Conservation (phyloP, 2,797 vertebrate species). For the Coranthus polyacanthus region DNA sequence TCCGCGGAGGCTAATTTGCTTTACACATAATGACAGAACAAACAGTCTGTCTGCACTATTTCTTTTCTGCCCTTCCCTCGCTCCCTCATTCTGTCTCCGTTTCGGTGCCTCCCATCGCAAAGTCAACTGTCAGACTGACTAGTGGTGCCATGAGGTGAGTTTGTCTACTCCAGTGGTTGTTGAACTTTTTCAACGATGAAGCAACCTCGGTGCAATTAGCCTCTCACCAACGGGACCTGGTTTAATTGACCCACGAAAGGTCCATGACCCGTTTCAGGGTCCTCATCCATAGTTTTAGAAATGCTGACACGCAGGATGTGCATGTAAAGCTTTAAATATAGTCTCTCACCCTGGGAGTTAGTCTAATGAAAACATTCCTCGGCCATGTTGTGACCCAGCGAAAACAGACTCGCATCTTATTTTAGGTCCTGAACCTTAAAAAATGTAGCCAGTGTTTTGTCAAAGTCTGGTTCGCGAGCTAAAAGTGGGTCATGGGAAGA, state of each 20-base stretch:
- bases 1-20: constrained; percentile 53
- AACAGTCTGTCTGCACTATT: constrained; percentile 37
- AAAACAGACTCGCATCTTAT: constrained; percentile 56
- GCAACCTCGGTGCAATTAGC: constrained; percentile 52
- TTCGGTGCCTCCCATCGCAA: constrained; percentile 41
- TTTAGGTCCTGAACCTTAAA: constrained; percentile 48
- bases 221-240: constrained; percentile 33
- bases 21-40: constrained; percentile 47
- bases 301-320: constrained; percentile 55
- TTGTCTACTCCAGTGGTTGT: constrained; percentile 26
- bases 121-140: constrained; percentile 51
- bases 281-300: constrained; percentile 47
- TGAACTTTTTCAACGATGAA: constrained; percentile 29
- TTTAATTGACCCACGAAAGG: constrained; percentile 58
- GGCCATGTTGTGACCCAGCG: constrained; percentile 55
- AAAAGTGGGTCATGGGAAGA: constrained; percentile 65
- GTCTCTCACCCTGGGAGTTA: constrained; percentile 56
- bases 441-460: constrained; percentile 52
- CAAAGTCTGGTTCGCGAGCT: constrained; percentile 46
- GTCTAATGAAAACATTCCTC: constrained; percentile 71
- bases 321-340: constrained; percentile 61
- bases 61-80: constrained; percentile 8
- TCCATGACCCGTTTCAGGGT: constrained; percentile 41
- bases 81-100: constrained; percentile 12
- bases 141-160: constrained; percentile 42